Conservation (phyloP, 2,888 invertebrate genomes). For the Scaptomyza reducta region DNA sequence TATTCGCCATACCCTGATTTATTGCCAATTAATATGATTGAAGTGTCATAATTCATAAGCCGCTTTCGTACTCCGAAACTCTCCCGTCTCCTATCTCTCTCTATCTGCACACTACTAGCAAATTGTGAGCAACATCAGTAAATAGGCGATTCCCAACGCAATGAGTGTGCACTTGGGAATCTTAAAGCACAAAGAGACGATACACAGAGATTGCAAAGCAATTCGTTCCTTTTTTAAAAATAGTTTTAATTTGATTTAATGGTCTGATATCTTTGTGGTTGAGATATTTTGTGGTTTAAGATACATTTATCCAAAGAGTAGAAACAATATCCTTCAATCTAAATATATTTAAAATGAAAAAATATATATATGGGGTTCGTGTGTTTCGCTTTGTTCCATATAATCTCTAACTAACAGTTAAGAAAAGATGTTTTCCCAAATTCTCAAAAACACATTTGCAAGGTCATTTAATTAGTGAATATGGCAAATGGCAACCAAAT, state of each 20-base stretch:
- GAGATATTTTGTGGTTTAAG: no score
- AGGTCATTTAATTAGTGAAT: conserved; percentile 1
- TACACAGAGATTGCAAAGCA: conserved; percentile 4
- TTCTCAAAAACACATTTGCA: neutral
- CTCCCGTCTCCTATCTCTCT: neutral
- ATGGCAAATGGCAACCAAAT: neutral
- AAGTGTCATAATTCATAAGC: conserved; percentile 76
- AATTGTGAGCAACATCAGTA: conserved; percentile 23
- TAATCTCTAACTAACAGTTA: no score
- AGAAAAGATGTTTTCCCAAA: no score
- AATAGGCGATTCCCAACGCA: conserved; percentile 15
- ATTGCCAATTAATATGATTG: conserved; percentile 81
- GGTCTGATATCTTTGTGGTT: neutral
- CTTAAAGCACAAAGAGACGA: conserved; percentile 3
- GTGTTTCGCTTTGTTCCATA: neutral
- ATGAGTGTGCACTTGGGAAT: conserved; percentile 42
- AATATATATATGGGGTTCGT: no score
- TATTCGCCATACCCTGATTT: conserved; percentile 70
- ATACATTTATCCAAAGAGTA: no score
- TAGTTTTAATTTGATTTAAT: neutral
- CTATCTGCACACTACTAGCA: neutral
- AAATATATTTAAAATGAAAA: no score
- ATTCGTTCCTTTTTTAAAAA: neutral
- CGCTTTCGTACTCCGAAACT: conserved; percentile 30
- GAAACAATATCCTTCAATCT: no score